Conservation (phyloP, 2,888 invertebrate species). For the Diarsia brunnea region DNA sequence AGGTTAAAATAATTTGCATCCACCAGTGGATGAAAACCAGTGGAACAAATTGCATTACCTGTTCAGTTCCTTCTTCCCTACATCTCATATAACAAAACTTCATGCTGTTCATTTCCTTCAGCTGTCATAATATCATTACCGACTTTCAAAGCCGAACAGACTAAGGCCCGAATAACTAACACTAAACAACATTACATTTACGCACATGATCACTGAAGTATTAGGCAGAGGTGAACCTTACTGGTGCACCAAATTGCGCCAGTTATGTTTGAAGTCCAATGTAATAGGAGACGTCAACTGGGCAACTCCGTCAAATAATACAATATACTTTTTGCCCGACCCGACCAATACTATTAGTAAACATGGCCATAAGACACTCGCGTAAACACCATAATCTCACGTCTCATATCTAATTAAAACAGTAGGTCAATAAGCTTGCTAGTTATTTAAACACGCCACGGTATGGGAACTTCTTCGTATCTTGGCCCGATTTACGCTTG, state of each 20-base stretch:
- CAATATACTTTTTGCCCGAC: neutral
- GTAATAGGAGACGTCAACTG: no score
- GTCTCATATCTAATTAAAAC: constrained; percentile 31
- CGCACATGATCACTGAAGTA: no score
- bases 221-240: no score
- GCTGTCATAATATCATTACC: neutral
- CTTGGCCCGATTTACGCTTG: constrained; percentile 55
- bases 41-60: no score
- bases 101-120: neutral
- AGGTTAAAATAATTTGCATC: no score
- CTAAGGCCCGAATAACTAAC: no score
- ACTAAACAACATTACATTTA: no score
- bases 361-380: neutral
- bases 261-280: no score
- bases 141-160: no score
- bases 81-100: neutral
- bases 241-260: no score
- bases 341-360: neutral
- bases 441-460: constrained; percentile 49
- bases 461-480: constrained; percentile 59
- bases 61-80: neutral
- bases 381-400: constrained; percentile 32
- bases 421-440: constrained; percentile 53
- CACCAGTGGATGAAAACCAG: no score
- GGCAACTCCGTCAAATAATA: no score